Evolutionary conservation across 1,140 invertebrate species (phyloP).

Genomic region (Leptopilina clavipes): DNA sequence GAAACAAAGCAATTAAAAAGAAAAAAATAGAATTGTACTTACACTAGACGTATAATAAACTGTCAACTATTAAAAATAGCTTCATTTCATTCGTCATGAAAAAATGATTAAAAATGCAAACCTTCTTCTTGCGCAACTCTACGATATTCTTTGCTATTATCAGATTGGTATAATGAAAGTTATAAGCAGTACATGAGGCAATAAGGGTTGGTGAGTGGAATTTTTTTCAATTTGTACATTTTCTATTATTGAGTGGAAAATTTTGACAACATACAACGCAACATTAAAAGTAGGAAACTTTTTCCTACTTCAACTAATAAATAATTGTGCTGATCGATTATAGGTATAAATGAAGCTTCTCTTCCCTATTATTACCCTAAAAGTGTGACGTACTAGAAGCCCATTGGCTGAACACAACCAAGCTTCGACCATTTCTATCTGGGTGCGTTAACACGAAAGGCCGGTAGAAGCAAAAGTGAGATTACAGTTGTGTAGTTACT

Average conservation of each 20-base stretch:
- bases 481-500: constrained; percentile 67
- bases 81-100: too few species aligned
- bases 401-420: background rate
- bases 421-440: constrained; percentile 15
- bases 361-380: background rate
- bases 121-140: background rate
- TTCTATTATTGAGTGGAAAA: background rate
- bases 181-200: background rate
- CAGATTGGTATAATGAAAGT: background rate
- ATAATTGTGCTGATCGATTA: background rate
- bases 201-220: constrained; percentile 9
- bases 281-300: too few species aligned
- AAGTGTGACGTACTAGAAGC: background rate
- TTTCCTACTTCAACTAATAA: too few species aligned
- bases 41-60: background rate
- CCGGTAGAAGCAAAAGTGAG: constrained; percentile 58
- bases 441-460: background rate
- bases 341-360: background rate
- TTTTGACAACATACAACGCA: background rate
- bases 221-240: background rate
- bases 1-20: background rate
- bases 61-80: background rate
- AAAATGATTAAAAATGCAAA: too few species aligned
- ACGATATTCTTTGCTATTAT: background rate
- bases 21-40: background rate